Conservation (phyloP, 2,113 vertebrate species). For the Aphelocoma coerulescens region DNA sequence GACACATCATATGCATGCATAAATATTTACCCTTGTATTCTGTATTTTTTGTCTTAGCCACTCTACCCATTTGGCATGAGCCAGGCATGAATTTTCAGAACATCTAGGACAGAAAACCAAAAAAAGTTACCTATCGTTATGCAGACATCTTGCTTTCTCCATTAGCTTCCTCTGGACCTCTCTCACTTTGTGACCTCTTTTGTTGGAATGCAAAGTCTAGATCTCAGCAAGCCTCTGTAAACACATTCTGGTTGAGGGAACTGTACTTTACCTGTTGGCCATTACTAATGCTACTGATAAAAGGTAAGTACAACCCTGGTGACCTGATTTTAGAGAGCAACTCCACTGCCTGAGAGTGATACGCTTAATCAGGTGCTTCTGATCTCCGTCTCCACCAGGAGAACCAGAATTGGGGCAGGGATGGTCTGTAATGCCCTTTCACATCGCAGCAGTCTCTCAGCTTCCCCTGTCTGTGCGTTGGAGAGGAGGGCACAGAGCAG, state of each 20-base stretch:
- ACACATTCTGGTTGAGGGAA: not conserved
- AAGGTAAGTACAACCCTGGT: not conserved
- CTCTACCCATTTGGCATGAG: not conserved
- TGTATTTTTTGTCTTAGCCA: not conserved
- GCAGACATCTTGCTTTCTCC: not conserved
- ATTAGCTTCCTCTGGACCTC: not conserved
- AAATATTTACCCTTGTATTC: not conserved
- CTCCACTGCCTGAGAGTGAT: not conserved
- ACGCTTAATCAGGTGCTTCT: not conserved
- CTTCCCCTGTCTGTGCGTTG: not conserved
- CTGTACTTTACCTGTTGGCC: not conserved
- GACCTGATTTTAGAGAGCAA: not conserved
- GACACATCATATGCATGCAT: not conserved
- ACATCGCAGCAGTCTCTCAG: rapidly evolving
- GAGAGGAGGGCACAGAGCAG: rapidly evolving
- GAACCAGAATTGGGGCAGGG: not conserved
- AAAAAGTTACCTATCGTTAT: not conserved
- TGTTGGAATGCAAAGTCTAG: not conserved
- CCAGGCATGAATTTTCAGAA: not conserved
- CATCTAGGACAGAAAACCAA: not conserved
- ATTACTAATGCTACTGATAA: not conserved
- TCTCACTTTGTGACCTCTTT: not conserved
- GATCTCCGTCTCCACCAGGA: not conserved
- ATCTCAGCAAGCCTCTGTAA: not conserved
- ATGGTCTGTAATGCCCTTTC: not conserved